These are phyloP conservation scores for Zeugodacus cucurbitae DNA, from an alignment of 1,140 invertebrate species.

Conservation along the genomic window DNA sequence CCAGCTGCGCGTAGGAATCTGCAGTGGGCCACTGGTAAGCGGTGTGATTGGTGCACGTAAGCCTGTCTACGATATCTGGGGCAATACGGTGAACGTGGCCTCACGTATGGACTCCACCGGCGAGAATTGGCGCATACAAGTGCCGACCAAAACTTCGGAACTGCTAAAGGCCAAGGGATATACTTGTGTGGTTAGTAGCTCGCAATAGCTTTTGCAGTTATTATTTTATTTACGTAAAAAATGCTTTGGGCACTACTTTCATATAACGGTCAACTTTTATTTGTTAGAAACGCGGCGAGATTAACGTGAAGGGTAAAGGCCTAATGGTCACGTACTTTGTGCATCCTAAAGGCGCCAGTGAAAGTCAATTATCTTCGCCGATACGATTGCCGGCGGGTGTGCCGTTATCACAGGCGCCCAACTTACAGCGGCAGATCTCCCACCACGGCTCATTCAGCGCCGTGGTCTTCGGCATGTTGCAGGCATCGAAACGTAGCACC, in stretches of 20 bases:
- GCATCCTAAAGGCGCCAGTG: slow-evolving; percentile 70
- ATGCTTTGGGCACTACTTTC: neutral
- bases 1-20: slow-evolving; percentile 92
- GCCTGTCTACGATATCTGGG: slow-evolving; percentile 99
- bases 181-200: slow-evolving; percentile 59
- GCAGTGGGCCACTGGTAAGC: slow-evolving; percentile 92
- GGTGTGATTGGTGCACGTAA: slow-evolving; percentile 98
- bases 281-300: slow-evolving; percentile 77
- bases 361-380: slow-evolving; percentile 66
- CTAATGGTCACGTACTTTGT: slow-evolving; percentile 96
- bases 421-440: slow-evolving; percentile 74
- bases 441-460: slow-evolving; percentile 83
- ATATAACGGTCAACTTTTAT: neutral
- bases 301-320: slow-evolving; percentile 94
- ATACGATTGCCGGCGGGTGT: slow-evolving; percentile 60
- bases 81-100: slow-evolving; percentile 94
- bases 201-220: neutral
- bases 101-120: slow-evolving; percentile 94
- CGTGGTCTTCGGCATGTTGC: slow-evolving; percentile 87
- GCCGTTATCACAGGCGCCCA: slow-evolving; percentile 59
- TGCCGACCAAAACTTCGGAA: slow-evolving; percentile 85
- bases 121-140: slow-evolving; percentile 87
- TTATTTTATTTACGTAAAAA: neutral
- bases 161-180: slow-evolving; percentile 58
- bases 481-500: slow-evolving; percentile 76